Evolutionary conservation across 1,140 invertebrate species (phyloP).

Genomic region (Thaumatotibia leucotreta): DNA sequence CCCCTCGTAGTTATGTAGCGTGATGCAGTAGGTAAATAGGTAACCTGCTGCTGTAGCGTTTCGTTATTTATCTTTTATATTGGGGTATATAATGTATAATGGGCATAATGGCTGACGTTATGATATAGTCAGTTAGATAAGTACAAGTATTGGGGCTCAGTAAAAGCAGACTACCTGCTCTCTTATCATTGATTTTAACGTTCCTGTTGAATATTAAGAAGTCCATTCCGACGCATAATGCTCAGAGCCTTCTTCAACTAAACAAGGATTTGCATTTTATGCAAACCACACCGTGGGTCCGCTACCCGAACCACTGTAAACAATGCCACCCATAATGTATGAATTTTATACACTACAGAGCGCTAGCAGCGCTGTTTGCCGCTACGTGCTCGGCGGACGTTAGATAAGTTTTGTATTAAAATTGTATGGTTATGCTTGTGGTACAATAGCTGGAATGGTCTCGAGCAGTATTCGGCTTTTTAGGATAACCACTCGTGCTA

Average conservation of each 20-base stretch:
- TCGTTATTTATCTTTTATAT: too few species aligned
- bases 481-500: background rate
- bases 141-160: background rate
- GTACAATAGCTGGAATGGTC: background rate
- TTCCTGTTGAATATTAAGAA: background rate
- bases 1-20: too few species aligned
- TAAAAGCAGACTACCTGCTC: background rate
- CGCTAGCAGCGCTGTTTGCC: background rate
- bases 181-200: too few species aligned
- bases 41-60: too few species aligned
- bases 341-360: constrained; percentile 3
- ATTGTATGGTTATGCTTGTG: background rate
- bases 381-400: background rate
- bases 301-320: background rate
- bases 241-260: background rate
- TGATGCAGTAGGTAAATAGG: too few species aligned
- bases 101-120: too few species aligned
- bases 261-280: constrained; percentile 9
- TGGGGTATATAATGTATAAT: too few species aligned
- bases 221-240: background rate
- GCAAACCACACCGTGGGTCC: background rate
- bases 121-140: background rate
- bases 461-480: background rate
- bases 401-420: constrained; percentile 11
- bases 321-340: constrained; percentile 5